These are phyloP conservation scores for Harpagus bidentatus DNA, from an alignment of 2,113 vertebrate species.

Conservation along the genomic window DNA sequence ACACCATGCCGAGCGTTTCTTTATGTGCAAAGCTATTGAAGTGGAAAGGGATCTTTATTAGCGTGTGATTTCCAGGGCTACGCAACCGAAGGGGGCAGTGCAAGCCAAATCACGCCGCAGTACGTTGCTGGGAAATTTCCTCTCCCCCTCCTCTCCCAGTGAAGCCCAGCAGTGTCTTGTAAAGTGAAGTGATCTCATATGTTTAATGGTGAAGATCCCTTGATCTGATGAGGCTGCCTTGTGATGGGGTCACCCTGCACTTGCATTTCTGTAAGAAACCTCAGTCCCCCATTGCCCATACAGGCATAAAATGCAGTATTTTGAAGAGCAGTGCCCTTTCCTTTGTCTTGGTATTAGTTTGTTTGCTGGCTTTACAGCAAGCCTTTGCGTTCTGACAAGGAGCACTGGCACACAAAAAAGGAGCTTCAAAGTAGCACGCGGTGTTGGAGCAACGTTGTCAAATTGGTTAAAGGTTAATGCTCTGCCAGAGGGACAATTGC, in stretches of 20 bases:
- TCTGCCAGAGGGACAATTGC: neutral
- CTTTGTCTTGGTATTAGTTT: neutral
- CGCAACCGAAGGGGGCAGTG: neutral
- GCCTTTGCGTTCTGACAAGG: neutral
- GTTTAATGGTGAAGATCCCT: neutral
- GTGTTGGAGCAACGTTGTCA: neutral
- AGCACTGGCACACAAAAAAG: neutral
- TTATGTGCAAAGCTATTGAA: constrained; percentile 29
- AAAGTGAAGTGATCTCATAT: neutral
- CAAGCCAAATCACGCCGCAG: neutral
- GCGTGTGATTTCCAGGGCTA: neutral
- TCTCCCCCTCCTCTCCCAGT: neutral
- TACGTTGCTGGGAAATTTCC: neutral
- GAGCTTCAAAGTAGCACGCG: neutral
- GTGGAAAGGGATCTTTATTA: constrained; percentile 42
- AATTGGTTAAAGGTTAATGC: neutral
- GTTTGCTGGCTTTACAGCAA: neutral
- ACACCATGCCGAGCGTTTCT: neutral
- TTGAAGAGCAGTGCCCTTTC: neutral
- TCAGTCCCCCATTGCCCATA: neutral
- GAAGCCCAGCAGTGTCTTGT: neutral
- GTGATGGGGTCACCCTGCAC: neutral
- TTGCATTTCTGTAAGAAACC: neutral
- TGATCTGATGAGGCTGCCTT: neutral
- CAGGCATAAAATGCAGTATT: neutral